phyloP scores from a whole-genome alignment of 2,797 vertebrate species.

The Pygocentrus nattereri region DNA sequence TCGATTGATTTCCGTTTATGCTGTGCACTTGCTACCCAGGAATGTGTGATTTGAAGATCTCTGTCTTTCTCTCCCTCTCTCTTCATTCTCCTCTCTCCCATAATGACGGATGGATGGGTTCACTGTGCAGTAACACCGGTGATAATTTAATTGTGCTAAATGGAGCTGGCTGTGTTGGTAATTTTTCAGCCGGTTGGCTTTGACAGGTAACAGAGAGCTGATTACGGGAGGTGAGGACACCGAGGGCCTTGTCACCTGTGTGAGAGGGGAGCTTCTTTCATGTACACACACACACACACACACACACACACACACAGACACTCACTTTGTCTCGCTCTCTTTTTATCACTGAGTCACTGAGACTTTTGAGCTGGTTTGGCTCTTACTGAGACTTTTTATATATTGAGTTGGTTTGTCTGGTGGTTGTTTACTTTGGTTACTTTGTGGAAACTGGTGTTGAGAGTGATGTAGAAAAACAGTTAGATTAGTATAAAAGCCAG shows the following conservation, averaged over 20 bases:
- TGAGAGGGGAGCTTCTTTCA: constrained; percentile 71
- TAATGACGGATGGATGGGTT: constrained; percentile 74
- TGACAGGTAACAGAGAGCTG: constrained; percentile 92
- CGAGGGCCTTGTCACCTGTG: constrained; percentile 89
- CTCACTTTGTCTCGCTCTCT: constrained; percentile 27
- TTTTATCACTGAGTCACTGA: constrained; percentile 14
- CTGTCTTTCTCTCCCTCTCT: constrained; percentile 8
- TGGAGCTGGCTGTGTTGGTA: constrained; percentile 87
- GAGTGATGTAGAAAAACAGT: neutral
- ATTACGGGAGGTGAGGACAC: constrained; percentile 87
- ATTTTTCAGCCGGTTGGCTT: constrained; percentile 83
- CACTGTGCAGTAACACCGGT: constrained; percentile 89
- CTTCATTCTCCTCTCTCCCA: neutral
- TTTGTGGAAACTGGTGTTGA: neutral
- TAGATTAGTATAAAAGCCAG: neutral
- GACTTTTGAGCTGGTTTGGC: neutral
- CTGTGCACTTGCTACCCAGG: constrained; percentile 3
- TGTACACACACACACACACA: neutral
- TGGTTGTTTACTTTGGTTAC: neutral
- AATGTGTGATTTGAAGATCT: constrained; percentile 20
- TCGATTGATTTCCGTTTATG: constrained; percentile 22
- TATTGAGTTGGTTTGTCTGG: neutral
- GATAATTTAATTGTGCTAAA: constrained; percentile 97
- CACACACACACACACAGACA: neutral
- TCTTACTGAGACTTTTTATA: neutral